Evolutionary conservation across 2,888 invertebrate genomes (phyloP).

Genomic region (Zelleria hepariella): DNA sequence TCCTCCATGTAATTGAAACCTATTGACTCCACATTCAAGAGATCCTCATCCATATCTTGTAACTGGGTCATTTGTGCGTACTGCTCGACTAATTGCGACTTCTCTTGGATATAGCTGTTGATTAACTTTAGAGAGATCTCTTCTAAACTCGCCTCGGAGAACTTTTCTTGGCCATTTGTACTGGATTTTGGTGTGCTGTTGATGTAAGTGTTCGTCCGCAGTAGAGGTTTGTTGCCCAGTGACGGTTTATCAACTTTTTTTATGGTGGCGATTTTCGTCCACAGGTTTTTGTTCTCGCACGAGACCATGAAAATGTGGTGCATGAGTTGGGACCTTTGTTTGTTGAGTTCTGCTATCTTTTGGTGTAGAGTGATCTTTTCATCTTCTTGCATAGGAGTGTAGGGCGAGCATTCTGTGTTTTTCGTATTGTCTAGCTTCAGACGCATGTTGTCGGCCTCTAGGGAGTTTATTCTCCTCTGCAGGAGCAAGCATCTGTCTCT

Average conservation of each 20-base stretch:
- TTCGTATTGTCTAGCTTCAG: conserved; percentile 59
- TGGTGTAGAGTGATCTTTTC: conserved; percentile 69
- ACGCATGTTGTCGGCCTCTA: conserved; percentile 84
- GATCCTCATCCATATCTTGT: conserved; percentile 64
- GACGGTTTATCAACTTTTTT: conserved; percentile 36
- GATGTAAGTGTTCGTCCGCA: conserved; percentile 75
- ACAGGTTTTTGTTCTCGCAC: conserved; percentile 83
- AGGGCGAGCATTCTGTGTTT: conserved; percentile 32
- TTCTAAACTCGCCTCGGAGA: conserved; percentile 77
- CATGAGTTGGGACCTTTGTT: conserved; percentile 82
- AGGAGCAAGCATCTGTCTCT: conserved; percentile 84
- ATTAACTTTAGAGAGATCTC: conserved; percentile 82
- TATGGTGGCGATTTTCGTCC: conserved; percentile 78
- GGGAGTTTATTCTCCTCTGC: conserved; percentile 76
- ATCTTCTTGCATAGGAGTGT: conserved; percentile 45
- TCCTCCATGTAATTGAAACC: conserved; percentile 75
- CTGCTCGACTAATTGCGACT: conserved; percentile 77
- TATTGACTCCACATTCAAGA: conserved; percentile 72
- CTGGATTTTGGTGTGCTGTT: conserved; percentile 76
- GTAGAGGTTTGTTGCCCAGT: conserved; percentile 39
- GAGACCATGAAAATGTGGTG: conserved; percentile 87
- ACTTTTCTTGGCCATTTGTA: conserved; percentile 67
- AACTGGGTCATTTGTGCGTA: conserved; percentile 78
- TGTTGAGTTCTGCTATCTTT: conserved; percentile 77
- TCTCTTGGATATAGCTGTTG: conserved; percentile 78